These are phyloP conservation scores for Mimachlamys varia DNA, from an alignment of 2,888 invertebrate genomes.

Conservation along the genomic window DNA sequence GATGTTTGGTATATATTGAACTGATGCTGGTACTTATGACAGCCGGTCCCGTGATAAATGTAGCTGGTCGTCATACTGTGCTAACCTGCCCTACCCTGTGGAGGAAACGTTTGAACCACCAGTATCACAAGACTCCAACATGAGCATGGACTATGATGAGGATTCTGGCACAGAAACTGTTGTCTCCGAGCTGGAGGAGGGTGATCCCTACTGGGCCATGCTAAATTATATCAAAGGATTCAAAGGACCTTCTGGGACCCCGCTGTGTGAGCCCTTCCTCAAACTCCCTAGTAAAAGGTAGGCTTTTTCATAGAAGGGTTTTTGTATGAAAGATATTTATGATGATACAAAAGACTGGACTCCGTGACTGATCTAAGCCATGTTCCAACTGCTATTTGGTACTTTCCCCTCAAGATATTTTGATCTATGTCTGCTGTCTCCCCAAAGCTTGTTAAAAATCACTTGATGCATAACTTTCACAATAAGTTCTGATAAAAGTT, in stretches of 20 bases:
- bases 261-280: conserved; percentile 96
- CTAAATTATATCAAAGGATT: conserved; percentile 89
- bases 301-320: not conserved
- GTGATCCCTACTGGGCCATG: conserved; percentile 90
- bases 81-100: conserved; percentile 49
- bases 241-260: conserved; percentile 84
- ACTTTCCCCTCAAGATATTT: too few species aligned
- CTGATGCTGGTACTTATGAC: not conserved
- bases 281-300: conserved; percentile 90
- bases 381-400: not conserved
- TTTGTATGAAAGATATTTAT: not conserved
- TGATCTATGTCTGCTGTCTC: too few species aligned
- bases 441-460: too few species aligned
- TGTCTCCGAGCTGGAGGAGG: conserved; percentile 76
- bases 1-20: not conserved
- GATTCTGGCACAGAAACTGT: conserved; percentile 82
- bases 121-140: conserved; percentile 51
- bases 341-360: not conserved
- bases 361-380: not conserved
- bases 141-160: conserved; percentile 73
- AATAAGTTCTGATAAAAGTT: too few species aligned
- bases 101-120: conserved; percentile 55
- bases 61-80: not conserved
- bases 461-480: too few species aligned
- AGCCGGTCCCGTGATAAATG: not conserved